phyloP scores from a whole-genome alignment of 2,888 invertebrate genomes.

The Sipunculus nudus region DNA sequence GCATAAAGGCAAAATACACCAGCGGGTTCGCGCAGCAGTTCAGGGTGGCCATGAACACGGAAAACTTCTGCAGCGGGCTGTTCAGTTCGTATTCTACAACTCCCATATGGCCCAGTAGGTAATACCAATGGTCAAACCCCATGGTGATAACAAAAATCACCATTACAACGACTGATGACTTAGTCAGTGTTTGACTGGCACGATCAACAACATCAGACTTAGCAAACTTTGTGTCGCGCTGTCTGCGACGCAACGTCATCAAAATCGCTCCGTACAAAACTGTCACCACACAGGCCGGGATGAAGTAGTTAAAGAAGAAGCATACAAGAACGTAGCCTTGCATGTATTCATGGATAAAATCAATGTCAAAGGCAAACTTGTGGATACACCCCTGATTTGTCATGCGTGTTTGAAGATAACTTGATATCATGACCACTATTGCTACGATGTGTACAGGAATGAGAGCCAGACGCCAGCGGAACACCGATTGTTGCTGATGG shows the following conservation, averaged over 20 bases:
- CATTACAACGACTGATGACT: conserved; percentile 31
- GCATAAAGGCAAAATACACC: conserved; percentile 33
- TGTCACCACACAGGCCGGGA: conserved; percentile 29
- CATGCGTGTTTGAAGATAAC: too few relatives aligned
- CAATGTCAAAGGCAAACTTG: conserved; percentile 30
- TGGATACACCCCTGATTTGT: conserved; percentile 18
- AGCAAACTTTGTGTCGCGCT: conserved; percentile 17
- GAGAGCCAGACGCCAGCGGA: too few relatives aligned
- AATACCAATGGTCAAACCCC: conserved; percentile 35
- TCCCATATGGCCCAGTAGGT: conserved; percentile 31
- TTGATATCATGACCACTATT: too few relatives aligned
- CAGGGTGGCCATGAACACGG: conserved; percentile 33
- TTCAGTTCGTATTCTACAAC: conserved; percentile 21
- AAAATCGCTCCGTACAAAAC: conserved; percentile 22
- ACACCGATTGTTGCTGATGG: too few relatives aligned
- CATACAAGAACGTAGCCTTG: conserved; percentile 30
- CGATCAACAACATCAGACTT: conserved; percentile 22
- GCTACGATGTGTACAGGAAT: too few relatives aligned
- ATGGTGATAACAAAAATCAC: conserved; percentile 31
- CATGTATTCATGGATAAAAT: conserved; percentile 20
- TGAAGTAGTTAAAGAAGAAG: conserved; percentile 28
- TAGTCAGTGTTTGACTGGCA: conserved; percentile 29
- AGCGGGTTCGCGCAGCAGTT: conserved; percentile 31
- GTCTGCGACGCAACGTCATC: conserved; percentile 9
- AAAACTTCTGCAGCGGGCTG: conserved; percentile 12